phyloP scores from a whole-genome alignment of 1,140 invertebrate genomes.

The Drosophila simulans region DNA sequence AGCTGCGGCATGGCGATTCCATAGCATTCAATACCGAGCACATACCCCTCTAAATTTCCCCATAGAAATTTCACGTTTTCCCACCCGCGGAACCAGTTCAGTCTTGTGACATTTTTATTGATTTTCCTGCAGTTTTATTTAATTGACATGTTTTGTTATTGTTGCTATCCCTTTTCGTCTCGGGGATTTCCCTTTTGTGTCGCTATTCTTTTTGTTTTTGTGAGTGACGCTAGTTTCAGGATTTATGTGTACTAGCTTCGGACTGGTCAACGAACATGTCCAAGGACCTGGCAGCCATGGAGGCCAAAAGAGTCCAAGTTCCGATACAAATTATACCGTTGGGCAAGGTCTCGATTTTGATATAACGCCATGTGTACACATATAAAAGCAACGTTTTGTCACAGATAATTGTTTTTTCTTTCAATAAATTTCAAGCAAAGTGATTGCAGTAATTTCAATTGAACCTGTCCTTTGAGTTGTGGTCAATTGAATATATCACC shows the following conservation, averaged over 20 bases:
- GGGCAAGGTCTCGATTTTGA: constrained; percentile 52
- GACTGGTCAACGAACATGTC: constrained; percentile 76
- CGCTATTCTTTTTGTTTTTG: constrained; percentile 26
- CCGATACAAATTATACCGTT: constrained; percentile 62
- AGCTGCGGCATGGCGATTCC: constrained; percentile 22
- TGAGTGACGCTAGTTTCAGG: constrained; percentile 36
- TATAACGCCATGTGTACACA: constrained; percentile 9
- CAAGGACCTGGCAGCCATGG: constrained; percentile 64
- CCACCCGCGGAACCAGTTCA: constrained; percentile 21
- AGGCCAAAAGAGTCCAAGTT: constrained; percentile 32
- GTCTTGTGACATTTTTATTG: constrained; percentile 65
- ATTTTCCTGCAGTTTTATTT: constrained; percentile 82
- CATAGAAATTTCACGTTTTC: constrained; percentile 37
- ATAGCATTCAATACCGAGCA: constrained; percentile 6
- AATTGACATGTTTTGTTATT: constrained; percentile 83
- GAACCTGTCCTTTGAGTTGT: constrained; percentile 10
- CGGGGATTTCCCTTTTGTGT: constrained; percentile 4
- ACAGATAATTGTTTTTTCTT: constrained; percentile 28
- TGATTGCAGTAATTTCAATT: constrained; percentile 51
- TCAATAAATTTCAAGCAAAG: constrained; percentile 1
- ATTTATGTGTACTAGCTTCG: constrained; percentile 43
- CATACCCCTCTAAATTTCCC: neutral
- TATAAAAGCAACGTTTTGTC: constrained; percentile 5
- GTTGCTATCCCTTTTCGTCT: constrained; percentile 60
- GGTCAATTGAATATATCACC: constrained; percentile 31